A percentile compares a stretch with the other conserved stretches of the same genome.
Conservation (phyloP, 2,888 invertebrate genomes). For the Theristus sp. region DNA sequence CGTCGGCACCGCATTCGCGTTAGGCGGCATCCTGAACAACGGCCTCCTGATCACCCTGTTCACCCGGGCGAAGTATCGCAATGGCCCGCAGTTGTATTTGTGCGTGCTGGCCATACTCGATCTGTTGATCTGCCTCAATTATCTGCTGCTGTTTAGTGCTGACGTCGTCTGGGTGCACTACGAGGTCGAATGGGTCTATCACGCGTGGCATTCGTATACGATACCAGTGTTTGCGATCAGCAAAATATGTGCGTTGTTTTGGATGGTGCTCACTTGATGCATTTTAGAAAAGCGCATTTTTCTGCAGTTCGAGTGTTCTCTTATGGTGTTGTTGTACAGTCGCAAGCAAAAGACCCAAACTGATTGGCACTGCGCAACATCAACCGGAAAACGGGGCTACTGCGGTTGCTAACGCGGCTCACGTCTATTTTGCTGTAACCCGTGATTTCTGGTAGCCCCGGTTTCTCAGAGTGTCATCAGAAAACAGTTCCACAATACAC, state of each 20-base stretch:
- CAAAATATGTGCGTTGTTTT: constrained; percentile 12
- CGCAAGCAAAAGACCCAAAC: too few species aligned
- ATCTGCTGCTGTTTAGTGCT: constrained; percentile 21
- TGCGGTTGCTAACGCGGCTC: too few species aligned
- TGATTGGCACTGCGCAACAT: too few species aligned
- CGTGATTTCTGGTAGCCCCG: too few species aligned
- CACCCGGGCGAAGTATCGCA: neutral
- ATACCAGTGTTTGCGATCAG: constrained; percentile 17
- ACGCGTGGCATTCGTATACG: constrained; percentile 19
- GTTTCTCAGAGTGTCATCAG: too few species aligned
- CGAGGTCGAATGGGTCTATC: constrained; percentile 14
- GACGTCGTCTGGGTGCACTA: constrained; percentile 19
- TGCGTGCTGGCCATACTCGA: constrained; percentile 8
- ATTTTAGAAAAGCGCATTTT: too few species aligned
- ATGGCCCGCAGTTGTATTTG: neutral
- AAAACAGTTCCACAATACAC: too few species aligned
- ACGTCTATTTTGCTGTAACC: too few species aligned
- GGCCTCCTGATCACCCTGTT: constrained; percentile 16
- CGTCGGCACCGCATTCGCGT: constrained; percentile 18
- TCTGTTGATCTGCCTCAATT: constrained; percentile 19
- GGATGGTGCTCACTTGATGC: neutral
- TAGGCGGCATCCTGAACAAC: constrained; percentile 18
- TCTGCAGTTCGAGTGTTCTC: too few species aligned
- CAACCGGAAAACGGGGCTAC: too few species aligned
- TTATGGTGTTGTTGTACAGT: too few species aligned